Base-by-base conservation (phyloP, 1,140 invertebrate genomes). In the Drosophila paulistorum region DNA sequence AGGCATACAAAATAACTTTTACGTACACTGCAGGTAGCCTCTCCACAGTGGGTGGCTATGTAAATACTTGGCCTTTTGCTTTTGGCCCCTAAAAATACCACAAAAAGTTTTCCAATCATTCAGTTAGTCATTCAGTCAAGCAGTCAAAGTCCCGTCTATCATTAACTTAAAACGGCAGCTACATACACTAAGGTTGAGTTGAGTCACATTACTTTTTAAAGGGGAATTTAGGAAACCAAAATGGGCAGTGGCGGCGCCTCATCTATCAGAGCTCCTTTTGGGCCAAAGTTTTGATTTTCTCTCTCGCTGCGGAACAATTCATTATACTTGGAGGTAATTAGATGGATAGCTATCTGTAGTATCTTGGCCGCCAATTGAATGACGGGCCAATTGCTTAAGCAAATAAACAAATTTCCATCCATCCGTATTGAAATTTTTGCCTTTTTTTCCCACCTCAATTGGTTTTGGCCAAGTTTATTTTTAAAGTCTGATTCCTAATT, bases 331-430 rank as follows among this genome's bases (percentile, higher is more conserved):
- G 64, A 66, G 65, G 59, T 66, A 61, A 70, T 76, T 86, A 68
- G 79, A 86, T 86, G 74, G 58, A 71, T 77, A 63, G 76, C 74
- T 78, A 77, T 77, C 68, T 71, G 75, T 66, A 68, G 69, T 48
- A 45, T 73, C 62, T 64, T 23, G 39, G 20, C 65, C 79, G 70
- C 68, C 17, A 20, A 51, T 23, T 69, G 76, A 80, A 66, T 89
- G 83, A 89, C 84, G 84, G 73, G 67, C 79, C 79, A 78, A 86
- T 89, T 87, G 84, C 80, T 89, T 74, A 87, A 89, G 84, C 80
- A 87, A 87, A 87, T 87, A 87, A 89, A 89, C 84, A 87, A 87
- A 89, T 69, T 72, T 54, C 62, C 63, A 79, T 65, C 65, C 74
- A 76, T 65, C 68, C 74, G 61, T 42, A 72, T 76, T 79, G 33